These are phyloP conservation scores for Mycteria americana DNA, from an alignment of 2,797 vertebrate genomes.

Conservation along the genomic window DNA sequence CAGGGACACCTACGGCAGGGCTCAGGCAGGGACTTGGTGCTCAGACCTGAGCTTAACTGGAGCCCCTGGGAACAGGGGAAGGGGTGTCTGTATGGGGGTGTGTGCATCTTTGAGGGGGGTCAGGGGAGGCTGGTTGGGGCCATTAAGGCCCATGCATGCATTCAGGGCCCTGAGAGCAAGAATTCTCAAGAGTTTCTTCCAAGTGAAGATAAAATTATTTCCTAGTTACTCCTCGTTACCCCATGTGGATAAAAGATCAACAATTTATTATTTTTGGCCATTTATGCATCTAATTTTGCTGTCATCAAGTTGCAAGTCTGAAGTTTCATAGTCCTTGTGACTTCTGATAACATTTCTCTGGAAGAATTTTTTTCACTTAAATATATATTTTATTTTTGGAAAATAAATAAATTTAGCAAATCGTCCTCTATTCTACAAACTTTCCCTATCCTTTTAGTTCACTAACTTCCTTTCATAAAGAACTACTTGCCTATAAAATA, in stretches of 20 bases:
- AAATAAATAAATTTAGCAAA: not conserved
- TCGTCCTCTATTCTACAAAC: not conserved
- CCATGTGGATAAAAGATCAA: not conserved
- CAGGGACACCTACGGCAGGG: accelerated
- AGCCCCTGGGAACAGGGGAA: not conserved
- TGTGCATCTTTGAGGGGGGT: not conserved
- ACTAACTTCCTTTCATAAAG: not conserved
- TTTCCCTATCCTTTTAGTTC: not conserved
- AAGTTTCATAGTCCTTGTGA: not conserved
- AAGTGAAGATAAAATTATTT: not conserved
- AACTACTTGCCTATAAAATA: not conserved
- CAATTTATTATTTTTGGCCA: not conserved
- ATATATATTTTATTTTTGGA: not conserved
- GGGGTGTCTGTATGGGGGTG: accelerated
- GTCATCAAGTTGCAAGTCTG: not conserved
- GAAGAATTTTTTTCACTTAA: not conserved
- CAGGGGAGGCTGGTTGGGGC: not conserved
- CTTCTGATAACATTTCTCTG: not conserved
- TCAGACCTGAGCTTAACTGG: not conserved
- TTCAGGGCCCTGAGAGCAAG: not conserved
- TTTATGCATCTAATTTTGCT: not conserved
- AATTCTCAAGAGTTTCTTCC: not conserved
- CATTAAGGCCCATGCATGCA: not conserved
- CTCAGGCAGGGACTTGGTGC: not conserved
- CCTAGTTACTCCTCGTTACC: not conserved